Evolutionary conservation across 1,140 invertebrate species (phyloP).

Genomic region (Heliconius himera): DNA sequence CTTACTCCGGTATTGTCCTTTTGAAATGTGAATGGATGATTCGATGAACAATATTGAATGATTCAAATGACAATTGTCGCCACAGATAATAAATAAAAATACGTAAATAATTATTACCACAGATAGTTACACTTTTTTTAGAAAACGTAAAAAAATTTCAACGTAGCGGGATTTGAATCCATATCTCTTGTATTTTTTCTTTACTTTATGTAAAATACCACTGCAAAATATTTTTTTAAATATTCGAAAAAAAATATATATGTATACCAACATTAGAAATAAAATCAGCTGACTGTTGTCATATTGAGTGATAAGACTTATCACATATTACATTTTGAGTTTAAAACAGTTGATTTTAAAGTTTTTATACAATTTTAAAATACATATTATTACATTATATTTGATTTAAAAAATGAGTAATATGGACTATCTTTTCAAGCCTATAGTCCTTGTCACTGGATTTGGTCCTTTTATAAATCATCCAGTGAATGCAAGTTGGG

Average conservation of each 20-base stretch:
- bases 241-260: background rate
- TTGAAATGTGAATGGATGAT: constrained; percentile 2
- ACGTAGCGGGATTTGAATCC: no score
- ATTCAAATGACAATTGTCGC: background rate
- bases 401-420: constrained; percentile 46
- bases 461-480: constrained; percentile 89
- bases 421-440: constrained; percentile 64
- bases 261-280: constrained; percentile 45
- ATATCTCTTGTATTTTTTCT: no score
- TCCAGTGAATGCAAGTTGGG: constrained; percentile 89
- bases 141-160: no score
- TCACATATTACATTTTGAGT: background rate
- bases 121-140: background rate
- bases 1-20: constrained; percentile 8
- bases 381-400: constrained; percentile 12
- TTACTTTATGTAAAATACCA: no score
- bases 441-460: constrained; percentile 84
- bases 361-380: background rate
- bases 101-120: background rate
- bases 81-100: background rate
- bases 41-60: constrained; percentile 1
- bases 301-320: constrained; percentile 17
- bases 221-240: background rate
- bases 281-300: constrained; percentile 61
- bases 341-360: background rate